Base-by-base conservation (phyloP, 64 coral and sea anemone genomes). In the Trachythela sp. region DNA sequence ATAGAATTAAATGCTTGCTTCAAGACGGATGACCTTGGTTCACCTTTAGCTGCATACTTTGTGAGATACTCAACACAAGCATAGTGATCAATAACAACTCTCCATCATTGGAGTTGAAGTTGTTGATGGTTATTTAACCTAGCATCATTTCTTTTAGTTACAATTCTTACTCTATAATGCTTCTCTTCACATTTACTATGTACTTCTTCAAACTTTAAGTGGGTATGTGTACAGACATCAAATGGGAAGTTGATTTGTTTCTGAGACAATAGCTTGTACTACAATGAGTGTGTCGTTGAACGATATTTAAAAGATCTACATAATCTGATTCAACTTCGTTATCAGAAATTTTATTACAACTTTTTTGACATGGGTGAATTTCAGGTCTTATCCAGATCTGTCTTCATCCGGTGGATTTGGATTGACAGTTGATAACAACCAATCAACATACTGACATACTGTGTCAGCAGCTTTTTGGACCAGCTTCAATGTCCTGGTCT, bases 311-410 rank as follows among this genome's bases (percentile, higher is more conserved):
- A 45, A 45, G 42, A 45, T 45, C 42, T 45, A 45, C 42, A 45
- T 68, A 68, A 68, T 68, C 59, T 68, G 59, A n/a, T 22, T 68
- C 4, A 4, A 6, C 15, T n/a, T 68, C 59, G 5, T 31, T 2
- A 7, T 68, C 59, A 68, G 59, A 31, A 22, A 68, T 68, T 2
- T 68, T 14, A 7, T 68, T 68, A 31, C 15, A 14, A n/a, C 59
- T 6, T 68, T 14, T 6, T 68, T 68, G 59, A 68, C 59, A 68
- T n/a, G 59, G 59, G 18, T 68, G 59, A 68, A 68, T 14, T 14
- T 68, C 59, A 68, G 59, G 59, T 68, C 59, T 68, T 68, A 68
- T 68, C 59, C 59, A 68, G 4, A 68, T n/a, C n/a, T 68, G 30
- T 45, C 42, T 11, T 45, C 42, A 45, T 45, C 42, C 11, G 42